Base-by-base conservation (phyloP, 1,140 invertebrate species). In the Caenorhabditis tropicalis region DNA sequence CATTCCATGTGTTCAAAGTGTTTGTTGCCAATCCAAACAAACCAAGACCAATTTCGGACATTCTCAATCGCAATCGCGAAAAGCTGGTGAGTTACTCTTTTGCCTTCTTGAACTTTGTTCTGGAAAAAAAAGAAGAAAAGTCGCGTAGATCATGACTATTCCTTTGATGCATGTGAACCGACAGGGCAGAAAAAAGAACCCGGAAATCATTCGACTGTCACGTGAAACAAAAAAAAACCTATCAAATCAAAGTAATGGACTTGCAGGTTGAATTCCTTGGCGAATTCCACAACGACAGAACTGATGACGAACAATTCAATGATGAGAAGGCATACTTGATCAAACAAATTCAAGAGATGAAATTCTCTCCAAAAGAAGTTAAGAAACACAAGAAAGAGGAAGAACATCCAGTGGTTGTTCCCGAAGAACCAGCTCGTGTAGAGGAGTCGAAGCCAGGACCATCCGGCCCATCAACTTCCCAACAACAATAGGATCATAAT, bases 11-110 rank as follows among this genome's bases (percentile, higher is more conserved):
- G 89, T 99, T 99, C 93, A 99, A 99, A 95, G 97, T 99, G 89
- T 99, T 99, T 94, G 98, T 99, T 89, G 98, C 98, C 84, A 99
- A 99, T 94, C 98, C 98, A 83, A 99, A 99, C 93, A 99, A 99
- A 93, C 97, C 98, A 81, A 97, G 97, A 93, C 96, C 98, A 85
- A 99, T 99, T 91, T 93, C 98, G 93, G 98, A 99, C 90, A 99
- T 99, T 91, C 93, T 99, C 89, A 93, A 99, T 89, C 94, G 97
- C 86, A 99, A 99, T 93, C 96, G 98, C 93, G 97, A 99, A 88
- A 98, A 98, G 92, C 93, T 99, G 90, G 96, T 99, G n/a, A 79
- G 65, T 82, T 74, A 49, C 12, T 16, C 1, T 46, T 58, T 12
- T 27, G 6, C 1, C 53, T 10, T 31, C 6, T 16, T 21, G 10